Evolutionary conservation across 2,113 vertebrate genomes (phyloP).

Genomic region (Syngnathus typhle): DNA sequence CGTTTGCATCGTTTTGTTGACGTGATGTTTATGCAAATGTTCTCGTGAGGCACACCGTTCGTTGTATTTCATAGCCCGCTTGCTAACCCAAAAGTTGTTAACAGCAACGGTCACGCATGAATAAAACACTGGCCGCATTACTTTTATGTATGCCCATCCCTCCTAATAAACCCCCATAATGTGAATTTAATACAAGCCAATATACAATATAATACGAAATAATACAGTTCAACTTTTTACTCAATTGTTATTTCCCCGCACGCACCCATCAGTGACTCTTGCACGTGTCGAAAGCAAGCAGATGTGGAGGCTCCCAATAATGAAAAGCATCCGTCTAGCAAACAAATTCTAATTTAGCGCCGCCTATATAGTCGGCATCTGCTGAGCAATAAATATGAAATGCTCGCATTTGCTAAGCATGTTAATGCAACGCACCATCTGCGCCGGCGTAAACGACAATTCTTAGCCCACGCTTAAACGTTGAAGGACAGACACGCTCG

Average conservation of each 20-base stretch:
- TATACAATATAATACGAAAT: too few species aligned
- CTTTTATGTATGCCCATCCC: background rate
- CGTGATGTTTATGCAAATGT: constrained; percentile 2
- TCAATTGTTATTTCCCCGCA: constrained; percentile 1
- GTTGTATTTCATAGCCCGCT: background rate
- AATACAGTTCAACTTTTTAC: constrained; percentile 1
- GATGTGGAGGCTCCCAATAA: constrained; percentile 64
- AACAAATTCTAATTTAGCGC: constrained; percentile 63
- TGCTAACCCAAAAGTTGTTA: background rate
- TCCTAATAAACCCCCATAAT: background rate
- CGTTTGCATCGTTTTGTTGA: background rate
- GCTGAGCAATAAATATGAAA: constrained; percentile 68
- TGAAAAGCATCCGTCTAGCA: constrained; percentile 66
- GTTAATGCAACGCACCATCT: constrained; percentile 63
- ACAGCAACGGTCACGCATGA: background rate
- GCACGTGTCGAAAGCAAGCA: constrained; percentile 46
- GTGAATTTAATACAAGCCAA: too few species aligned
- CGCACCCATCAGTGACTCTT: too few species aligned
- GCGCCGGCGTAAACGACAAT: constrained; percentile 40
- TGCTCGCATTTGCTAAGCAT: constrained; percentile 57
- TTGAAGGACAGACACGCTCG: constrained; percentile 12
- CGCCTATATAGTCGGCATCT: constrained; percentile 62
- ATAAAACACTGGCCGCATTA: background rate
- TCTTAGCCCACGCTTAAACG: constrained; percentile 27
- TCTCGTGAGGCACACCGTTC: background rate